Percentiles rank a stretch among this genome's conserved stretches.
Evolutionary conservation across 2,113 vertebrate genomes (phyloP).

Genomic region (Saccopteryx bilineata): DNA sequence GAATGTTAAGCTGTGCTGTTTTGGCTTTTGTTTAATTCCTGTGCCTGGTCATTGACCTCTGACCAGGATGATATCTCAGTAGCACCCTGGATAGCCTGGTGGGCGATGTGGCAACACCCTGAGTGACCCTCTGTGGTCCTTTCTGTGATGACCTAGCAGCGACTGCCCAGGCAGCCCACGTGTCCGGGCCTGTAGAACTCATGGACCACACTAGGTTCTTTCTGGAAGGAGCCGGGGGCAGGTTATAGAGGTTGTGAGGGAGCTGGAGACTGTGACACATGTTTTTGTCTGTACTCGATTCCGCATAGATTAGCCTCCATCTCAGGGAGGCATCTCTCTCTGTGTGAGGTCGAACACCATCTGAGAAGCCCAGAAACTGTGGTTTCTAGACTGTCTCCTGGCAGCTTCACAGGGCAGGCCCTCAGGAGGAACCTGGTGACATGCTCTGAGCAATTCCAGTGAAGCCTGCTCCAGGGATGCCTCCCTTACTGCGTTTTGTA

Average conservation of each 20-base stretch:
- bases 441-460: background rate
- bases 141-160: background rate
- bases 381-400: background rate
- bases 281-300: background rate
- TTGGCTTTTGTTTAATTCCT: background rate
- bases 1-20: fast-evolving
- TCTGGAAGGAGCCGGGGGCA: background rate
- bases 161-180: fast-evolving
- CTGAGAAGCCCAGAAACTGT: background rate
- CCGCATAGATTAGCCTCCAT: background rate
- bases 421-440: background rate
- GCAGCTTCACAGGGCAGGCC: background rate
- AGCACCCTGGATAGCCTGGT: background rate
- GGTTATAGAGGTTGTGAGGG: background rate
- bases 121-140: fast-evolving
- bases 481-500: background rate
- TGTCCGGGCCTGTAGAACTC: background rate
- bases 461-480: background rate
- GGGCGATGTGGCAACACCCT: no score
- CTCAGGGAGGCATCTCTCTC: background rate
- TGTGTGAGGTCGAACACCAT: background rate
- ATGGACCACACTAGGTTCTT: background rate
- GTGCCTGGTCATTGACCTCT: background rate
- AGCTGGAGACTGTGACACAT: no score
- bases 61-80: no score